Evolutionary conservation across 2,888 invertebrate genomes (phyloP).

Genomic region (Melikaiella ostensackeni): DNA sequence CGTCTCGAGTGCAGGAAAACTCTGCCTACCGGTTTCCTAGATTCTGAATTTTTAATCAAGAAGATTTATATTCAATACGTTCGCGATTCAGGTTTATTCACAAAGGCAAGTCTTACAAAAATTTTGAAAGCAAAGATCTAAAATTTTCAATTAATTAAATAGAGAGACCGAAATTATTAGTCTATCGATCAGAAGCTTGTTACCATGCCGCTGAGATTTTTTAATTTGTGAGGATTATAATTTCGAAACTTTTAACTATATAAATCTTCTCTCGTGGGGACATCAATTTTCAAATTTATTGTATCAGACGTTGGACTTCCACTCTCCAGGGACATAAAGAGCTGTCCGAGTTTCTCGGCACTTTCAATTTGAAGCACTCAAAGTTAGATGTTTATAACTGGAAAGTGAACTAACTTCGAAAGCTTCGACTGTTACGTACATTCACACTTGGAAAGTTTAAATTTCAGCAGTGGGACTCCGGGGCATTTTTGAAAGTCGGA

Average conservation of each 20-base stretch:
- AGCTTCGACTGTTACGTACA: constrained; percentile 6
- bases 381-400: constrained; percentile 32
- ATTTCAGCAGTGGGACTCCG: not conserved
- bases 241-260: not conserved
- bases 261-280: not conserved
- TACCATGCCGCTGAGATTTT: not conserved
- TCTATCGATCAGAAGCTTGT: not conserved
- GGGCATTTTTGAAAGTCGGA: too few species aligned
- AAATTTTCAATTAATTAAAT: too few species aligned
- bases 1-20: not conserved
- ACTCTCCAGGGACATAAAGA: not conserved
- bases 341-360: constrained; percentile 1
- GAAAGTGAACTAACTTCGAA: constrained; percentile 21
- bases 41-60: not conserved
- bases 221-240: not conserved
- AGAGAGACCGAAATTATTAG: too few species aligned
- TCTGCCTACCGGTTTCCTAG: not conserved
- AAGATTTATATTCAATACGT: not conserved
- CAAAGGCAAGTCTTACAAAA: too few species aligned
- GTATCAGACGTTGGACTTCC: not conserved
- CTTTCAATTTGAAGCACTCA: constrained; percentile 19
- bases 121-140: too few species aligned
- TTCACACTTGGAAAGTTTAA: constrained; percentile 7
- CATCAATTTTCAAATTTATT: not conserved
- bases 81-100: not conserved